Evolutionary conservation across 2,113 vertebrate genomes (phyloP).

Genomic region (Rhipidura dahli): DNA sequence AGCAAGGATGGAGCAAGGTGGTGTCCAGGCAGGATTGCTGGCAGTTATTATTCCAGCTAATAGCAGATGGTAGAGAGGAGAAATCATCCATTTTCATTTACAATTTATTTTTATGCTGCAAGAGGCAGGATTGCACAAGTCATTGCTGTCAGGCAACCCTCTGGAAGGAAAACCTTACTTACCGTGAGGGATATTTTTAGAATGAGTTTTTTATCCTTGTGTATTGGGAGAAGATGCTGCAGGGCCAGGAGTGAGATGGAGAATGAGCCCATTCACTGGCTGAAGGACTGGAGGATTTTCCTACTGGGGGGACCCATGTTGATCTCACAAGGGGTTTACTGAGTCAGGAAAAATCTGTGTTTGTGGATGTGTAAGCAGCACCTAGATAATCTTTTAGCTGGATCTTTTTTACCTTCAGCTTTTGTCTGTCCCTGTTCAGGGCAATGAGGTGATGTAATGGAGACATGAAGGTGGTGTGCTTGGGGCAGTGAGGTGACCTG

Average conservation of each 20-base stretch:
- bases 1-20: neutral
- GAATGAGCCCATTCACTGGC: neutral
- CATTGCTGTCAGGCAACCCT: slow-evolving; percentile 35
- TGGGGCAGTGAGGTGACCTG: neutral
- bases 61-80: slow-evolving; percentile 51
- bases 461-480: neutral
- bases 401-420: neutral
- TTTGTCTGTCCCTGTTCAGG: neutral
- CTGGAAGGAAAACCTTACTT: slow-evolving; percentile 34
- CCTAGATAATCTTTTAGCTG: neutral
- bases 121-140: slow-evolving; percentile 29
- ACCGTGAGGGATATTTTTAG: neutral
- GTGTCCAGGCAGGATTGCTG: neutral
- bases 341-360: neutral
- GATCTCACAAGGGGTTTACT: neutral
- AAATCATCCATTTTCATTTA: slow-evolving; percentile 46
- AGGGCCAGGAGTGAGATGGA: neutral
- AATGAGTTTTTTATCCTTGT: neutral
- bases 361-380: neutral
- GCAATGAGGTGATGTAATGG: neutral
- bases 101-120: slow-evolving; percentile 30
- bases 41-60: neutral
- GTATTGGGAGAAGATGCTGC: neutral
- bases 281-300: neutral
- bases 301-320: neutral